Evolutionary conservation across 2,888 invertebrate species (phyloP).

Genomic region (Eupithecia abbreviata): DNA sequence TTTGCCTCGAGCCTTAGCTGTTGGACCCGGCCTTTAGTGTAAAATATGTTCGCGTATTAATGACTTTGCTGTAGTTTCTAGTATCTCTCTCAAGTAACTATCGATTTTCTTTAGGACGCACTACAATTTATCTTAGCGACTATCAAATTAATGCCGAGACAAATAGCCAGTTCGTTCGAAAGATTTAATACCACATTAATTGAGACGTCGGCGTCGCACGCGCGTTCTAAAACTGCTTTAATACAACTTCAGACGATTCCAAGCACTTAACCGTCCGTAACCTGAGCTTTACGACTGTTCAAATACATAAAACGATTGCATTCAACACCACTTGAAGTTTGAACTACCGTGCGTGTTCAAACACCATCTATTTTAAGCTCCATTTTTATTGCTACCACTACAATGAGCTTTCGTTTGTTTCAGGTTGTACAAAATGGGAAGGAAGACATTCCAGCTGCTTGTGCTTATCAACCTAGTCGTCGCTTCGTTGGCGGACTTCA

Average conservation of each 20-base stretch:
- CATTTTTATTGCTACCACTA: conserved; percentile 39
- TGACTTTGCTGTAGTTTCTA: background rate
- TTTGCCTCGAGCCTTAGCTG: background rate
- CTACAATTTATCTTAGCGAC: conserved; percentile 16
- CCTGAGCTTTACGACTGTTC: conserved; percentile 59
- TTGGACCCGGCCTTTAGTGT: background rate
- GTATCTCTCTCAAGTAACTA: conserved; percentile 9
- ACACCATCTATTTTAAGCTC: conserved; percentile 55
- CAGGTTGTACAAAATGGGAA: conserved; percentile 72
- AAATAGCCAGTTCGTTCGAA: conserved; percentile 27
- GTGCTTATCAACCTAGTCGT: conserved; percentile 59
- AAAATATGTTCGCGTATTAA: background rate
- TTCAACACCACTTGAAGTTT: conserved; percentile 56
- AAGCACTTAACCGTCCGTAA: conserved; percentile 48
- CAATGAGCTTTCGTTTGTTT: conserved; percentile 59
- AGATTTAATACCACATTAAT: conserved; percentile 37
- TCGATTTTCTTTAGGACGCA: conserved; percentile 12
- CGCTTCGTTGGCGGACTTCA: conserved; percentile 77
- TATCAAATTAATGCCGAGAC: conserved; percentile 26
- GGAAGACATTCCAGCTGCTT: conserved; percentile 55
- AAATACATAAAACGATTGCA: conserved; percentile 61
- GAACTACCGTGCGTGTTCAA: conserved; percentile 54
- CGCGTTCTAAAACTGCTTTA: conserved; percentile 43
- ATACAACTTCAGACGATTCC: conserved; percentile 47
- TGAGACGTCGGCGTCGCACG: conserved; percentile 39